phyloP scores from a whole-genome alignment of 2,797 vertebrate species.

The Acanthurus lineatus region DNA sequence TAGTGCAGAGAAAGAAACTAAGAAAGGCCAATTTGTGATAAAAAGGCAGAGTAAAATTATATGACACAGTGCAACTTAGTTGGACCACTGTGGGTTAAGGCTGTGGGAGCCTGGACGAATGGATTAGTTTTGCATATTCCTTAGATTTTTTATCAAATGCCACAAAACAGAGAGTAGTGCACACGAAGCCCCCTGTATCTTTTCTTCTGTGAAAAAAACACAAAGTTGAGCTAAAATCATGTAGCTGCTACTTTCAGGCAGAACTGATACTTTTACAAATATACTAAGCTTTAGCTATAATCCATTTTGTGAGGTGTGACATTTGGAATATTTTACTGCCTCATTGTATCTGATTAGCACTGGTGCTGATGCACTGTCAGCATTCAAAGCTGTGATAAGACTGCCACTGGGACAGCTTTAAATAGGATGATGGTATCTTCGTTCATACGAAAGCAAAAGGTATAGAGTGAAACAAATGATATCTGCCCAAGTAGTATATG shows the following conservation, averaged over 20 bases:
- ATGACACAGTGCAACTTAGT: not conserved
- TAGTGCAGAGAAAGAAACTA: not conserved
- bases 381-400: constrained; percentile 49
- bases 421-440: constrained; percentile 64
- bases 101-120: not conserved
- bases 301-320: constrained; percentile 30
- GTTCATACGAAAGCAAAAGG: constrained; percentile 54
- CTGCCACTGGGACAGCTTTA: constrained; percentile 47
- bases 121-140: no score
- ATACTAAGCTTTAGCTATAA: constrained; percentile 37
- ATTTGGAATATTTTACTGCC: constrained; percentile 66
- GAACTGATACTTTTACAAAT: no score
- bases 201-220: constrained; percentile 23
- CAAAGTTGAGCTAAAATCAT: constrained; percentile 27
- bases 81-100: not conserved
- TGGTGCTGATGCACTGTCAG: constrained; percentile 57
- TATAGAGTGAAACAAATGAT: no score
- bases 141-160: not conserved
- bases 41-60: not conserved
- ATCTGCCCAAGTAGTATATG: constrained; percentile 19
- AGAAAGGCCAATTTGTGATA: not conserved
- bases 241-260: not conserved
- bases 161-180: not conserved
- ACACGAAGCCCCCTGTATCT: not conserved
- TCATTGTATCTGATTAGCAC: constrained; percentile 65